phyloP scores from a whole-genome alignment of 1,140 invertebrate species.

The Drosophila triauraria region DNA sequence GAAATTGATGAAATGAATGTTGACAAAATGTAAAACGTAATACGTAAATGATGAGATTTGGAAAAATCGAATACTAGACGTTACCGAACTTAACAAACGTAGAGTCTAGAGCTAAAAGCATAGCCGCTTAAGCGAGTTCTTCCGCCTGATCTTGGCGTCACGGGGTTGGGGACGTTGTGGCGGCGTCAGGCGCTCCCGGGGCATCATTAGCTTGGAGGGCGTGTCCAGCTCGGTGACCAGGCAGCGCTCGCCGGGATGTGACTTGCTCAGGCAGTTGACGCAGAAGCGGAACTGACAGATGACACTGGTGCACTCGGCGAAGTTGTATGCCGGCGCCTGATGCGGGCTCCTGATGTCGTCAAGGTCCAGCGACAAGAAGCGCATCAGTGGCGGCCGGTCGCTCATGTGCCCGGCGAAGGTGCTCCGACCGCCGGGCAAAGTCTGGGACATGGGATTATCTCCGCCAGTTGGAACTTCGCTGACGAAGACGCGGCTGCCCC shows the following conservation, averaged over 20 bases:
- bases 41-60: conserved; percentile 53
- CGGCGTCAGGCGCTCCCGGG: conserved; percentile 58
- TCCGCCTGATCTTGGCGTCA: conserved; percentile 62
- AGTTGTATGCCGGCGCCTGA: conserved; percentile 26
- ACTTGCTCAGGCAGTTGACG: conserved; percentile 51
- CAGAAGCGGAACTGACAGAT: conserved; percentile 65
- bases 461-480: conserved; percentile 15
- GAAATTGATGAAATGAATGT: conserved; percentile 12
- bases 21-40: conserved; percentile 42
- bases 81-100: conserved; percentile 31
- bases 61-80: conserved; percentile 54
- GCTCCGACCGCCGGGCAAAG: conserved; percentile 41
- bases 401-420: not conserved
- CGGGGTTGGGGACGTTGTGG: conserved; percentile 52
- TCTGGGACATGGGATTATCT: conserved; percentile 43
- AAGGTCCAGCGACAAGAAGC: conserved; percentile 62
- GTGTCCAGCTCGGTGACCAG: conserved; percentile 70
- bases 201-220: conserved; percentile 71
- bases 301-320: conserved; percentile 63
- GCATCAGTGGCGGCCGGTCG: conserved; percentile 23
- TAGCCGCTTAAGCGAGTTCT: conserved; percentile 69
- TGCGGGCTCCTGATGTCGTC: conserved; percentile 18
- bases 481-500: conserved; percentile 57
- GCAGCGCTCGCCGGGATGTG: conserved; percentile 68
- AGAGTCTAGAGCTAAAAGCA: conserved; percentile 59